Conservation (phyloP, 2,797 vertebrate species). For the Rhadinocentrus ornatus region DNA sequence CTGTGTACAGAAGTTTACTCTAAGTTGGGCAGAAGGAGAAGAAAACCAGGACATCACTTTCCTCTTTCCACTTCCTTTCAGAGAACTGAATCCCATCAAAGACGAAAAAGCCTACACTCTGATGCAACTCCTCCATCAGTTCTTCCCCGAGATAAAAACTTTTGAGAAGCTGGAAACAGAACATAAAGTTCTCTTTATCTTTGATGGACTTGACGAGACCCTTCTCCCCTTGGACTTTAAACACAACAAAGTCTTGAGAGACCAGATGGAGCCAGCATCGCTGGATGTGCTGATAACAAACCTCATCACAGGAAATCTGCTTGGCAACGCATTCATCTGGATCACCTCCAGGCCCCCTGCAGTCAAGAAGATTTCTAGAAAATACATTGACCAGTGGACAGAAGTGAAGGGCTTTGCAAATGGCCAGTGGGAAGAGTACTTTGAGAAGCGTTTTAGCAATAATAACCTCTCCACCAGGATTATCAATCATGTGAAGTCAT, state of each 20-base stretch:
- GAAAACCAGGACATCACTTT: conserved; percentile 49
- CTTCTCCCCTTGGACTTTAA: conserved; percentile 53
- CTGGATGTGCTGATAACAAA: conserved; percentile 55
- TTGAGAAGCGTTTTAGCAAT: conserved; percentile 38
- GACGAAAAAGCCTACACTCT: conserved; percentile 26
- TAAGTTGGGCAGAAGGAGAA: conserved; percentile 59
- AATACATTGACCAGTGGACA: conserved; percentile 43
- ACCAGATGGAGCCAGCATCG: conserved; percentile 23
- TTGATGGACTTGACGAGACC: conserved; percentile 58
- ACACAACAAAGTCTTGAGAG: conserved; percentile 42
- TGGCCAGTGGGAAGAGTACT: conserved; percentile 60
- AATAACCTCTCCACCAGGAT: conserved; percentile 30
- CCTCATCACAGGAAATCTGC: conserved; percentile 55
- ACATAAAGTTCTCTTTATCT: conserved; percentile 50
- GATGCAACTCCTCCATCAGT: conserved; percentile 48
- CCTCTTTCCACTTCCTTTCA: conserved; percentile 54
- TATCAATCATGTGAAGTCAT: conserved; percentile 52
- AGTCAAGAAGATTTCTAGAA: conserved; percentile 27
- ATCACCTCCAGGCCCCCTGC: conserved; percentile 59
- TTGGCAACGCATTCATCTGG: conserved; percentile 42
- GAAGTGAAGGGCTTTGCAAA: conserved; percentile 59
- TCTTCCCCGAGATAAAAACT: conserved; percentile 44
- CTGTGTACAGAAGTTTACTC: conserved; percentile 42
- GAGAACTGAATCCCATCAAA: conserved; percentile 51
- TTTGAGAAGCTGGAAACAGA: conserved; percentile 17